Conservation (phyloP, 2,797 vertebrate species). For the Rhyacichthys aspro region DNA sequence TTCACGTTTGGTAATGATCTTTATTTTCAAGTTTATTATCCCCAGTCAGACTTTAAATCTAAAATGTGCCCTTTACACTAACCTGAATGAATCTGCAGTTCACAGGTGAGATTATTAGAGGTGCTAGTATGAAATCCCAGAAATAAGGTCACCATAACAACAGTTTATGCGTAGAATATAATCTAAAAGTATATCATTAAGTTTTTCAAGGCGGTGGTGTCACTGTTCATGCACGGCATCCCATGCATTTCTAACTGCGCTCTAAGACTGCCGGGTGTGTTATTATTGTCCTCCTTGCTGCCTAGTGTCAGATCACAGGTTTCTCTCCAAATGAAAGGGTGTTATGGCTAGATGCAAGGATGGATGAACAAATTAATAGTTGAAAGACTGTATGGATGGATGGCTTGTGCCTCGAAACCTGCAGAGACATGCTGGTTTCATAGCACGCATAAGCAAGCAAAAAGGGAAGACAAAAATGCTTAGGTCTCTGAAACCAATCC, state of each 20-base stretch:
- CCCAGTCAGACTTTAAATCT: too few species aligned
- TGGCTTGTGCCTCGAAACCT: slow-evolving; percentile 65
- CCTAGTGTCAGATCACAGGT: slow-evolving; percentile 65
- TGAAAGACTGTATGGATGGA: slow-evolving; percentile 59
- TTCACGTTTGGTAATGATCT: neutral
- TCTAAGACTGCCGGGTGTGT: slow-evolving; percentile 24
- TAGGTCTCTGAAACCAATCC: slow-evolving; percentile 49
- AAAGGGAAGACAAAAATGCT: slow-evolving; percentile 20
- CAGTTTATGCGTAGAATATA: too few species aligned
- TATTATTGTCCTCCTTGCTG: slow-evolving; percentile 44
- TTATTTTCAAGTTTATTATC: too few species aligned
- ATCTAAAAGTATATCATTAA: slow-evolving; percentile 2
- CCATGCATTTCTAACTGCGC: slow-evolving; percentile 2
- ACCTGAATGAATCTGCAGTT: too few species aligned
- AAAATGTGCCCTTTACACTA: too few species aligned
- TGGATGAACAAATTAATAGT: slow-evolving; percentile 65
- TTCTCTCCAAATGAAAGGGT: slow-evolving; percentile 60
- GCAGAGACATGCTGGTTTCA: slow-evolving; percentile 69
- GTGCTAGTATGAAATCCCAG: too few species aligned
- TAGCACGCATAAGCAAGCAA: slow-evolving; percentile 38
- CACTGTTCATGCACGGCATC: slow-evolving; percentile 12
- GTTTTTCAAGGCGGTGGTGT: slow-evolving; percentile 13
- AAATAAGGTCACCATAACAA: too few species aligned
- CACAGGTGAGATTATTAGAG: too few species aligned
- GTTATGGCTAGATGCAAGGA: slow-evolving; percentile 43